A percentile compares a stretch with the other conserved stretches of the same genome.
These are phyloP conservation scores for Teleiodes luculella DNA, from an alignment of 2,888 invertebrate genomes.

Conservation along the genomic window DNA sequence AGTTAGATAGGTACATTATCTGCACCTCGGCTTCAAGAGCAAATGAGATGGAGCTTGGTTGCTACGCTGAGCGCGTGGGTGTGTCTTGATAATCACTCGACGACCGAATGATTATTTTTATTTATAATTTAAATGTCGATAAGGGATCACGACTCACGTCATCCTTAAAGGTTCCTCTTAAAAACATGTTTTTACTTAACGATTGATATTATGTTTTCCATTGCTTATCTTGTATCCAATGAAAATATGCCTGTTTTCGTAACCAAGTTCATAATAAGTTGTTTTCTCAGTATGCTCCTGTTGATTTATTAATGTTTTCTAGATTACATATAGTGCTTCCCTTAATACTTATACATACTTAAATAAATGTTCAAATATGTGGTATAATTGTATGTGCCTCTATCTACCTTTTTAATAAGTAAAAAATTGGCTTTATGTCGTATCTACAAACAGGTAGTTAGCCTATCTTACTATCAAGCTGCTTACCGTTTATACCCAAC, in stretches of 20 bases:
- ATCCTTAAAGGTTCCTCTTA: constrained; percentile 36
- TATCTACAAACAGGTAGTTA: too few relatives aligned
- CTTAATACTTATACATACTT: too few relatives aligned
- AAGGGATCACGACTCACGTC: constrained; percentile 46
- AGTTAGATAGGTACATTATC: constrained; percentile 16
- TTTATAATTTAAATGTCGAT: constrained; percentile 31
- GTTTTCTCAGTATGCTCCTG: constrained; percentile 36
- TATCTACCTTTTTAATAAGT: too few relatives aligned
- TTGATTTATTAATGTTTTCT: constrained; percentile 7
- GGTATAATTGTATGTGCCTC: too few relatives aligned
- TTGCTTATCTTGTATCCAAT: constrained; percentile 71
- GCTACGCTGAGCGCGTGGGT: constrained; percentile 64
- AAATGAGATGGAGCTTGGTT: constrained; percentile 34
- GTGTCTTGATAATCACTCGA: constrained; percentile 63
- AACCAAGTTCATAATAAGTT: constrained; percentile 51
- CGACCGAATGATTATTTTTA: constrained; percentile 41
- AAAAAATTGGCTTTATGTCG: too few relatives aligned
- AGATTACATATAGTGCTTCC: too few relatives aligned
- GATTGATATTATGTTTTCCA: constrained; percentile 65
- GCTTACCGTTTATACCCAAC: too few relatives aligned
- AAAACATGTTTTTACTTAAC: constrained; percentile 66
- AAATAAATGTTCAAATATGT: too few relatives aligned
- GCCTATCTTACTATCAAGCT: too few relatives aligned
- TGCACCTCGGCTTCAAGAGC: neutral
- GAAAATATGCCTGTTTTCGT: constrained; percentile 65